A percentile compares a stretch with the other conserved stretches of the same genome.
These are phyloP conservation scores for Irena cyanogastra DNA, from an alignment of 2,113 vertebrate species.

Conservation along the genomic window DNA sequence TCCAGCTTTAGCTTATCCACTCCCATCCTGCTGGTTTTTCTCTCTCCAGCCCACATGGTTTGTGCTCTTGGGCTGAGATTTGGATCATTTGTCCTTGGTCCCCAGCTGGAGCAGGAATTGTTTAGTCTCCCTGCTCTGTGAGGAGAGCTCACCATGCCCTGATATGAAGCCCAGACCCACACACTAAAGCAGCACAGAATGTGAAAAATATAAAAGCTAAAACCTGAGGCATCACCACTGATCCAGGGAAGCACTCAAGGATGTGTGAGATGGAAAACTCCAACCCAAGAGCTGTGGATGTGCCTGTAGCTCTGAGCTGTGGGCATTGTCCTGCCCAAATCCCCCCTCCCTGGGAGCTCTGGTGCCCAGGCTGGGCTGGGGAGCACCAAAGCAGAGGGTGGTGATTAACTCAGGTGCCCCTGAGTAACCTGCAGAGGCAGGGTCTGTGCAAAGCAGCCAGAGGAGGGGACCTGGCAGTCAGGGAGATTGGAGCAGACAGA, in stretches of 20 bases:
- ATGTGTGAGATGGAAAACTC: not conserved
- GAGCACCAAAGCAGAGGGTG: not conserved
- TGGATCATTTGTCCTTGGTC: not conserved
- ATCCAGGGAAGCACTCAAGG: not conserved
- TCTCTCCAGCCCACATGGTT: not conserved
- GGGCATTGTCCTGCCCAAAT: not conserved
- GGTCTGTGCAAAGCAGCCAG: not conserved
- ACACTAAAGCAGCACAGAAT: not conserved
- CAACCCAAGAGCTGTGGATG: not conserved
- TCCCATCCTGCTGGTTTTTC: not conserved
- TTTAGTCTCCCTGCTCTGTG: not conserved
- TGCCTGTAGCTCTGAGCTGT: not conserved
- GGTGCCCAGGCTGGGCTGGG: not conserved
- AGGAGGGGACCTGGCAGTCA: slow-evolving; percentile 31
- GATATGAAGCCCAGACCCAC: not conserved
- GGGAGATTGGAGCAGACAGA: slow-evolving; percentile 58
- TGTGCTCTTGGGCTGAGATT: not conserved
- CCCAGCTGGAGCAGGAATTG: not conserved
- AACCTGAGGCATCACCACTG: not conserved
- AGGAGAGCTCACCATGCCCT: not conserved
- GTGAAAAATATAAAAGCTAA: not conserved
- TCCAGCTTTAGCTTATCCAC: not conserved
- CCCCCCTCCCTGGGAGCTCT: not conserved
- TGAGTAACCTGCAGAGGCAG: not conserved
- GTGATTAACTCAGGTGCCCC: not conserved